Conservation (phyloP, 1,140 invertebrate species). For the Drosophila neocordata region DNA sequence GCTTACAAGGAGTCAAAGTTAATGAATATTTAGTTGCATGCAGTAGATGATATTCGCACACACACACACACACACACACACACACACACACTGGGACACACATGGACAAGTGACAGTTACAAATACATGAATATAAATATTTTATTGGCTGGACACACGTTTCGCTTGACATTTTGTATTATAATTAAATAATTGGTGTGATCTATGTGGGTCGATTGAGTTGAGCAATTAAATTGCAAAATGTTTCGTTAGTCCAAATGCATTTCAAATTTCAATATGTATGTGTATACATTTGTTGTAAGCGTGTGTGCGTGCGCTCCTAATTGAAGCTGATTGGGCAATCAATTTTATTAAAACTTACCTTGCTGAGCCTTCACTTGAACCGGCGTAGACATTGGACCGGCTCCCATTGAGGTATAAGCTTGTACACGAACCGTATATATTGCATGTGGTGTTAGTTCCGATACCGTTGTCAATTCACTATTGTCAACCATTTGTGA, state of each 20-base stretch:
- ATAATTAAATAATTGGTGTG: conserved; percentile 78
- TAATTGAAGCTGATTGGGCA: conserved; percentile 69
- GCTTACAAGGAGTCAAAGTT: conserved; percentile 40
- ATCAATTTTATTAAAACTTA: conserved; percentile 84
- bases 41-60: conserved; percentile 17
- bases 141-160: conserved; percentile 49
- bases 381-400: conserved; percentile 94
- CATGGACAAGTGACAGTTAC: conserved; percentile 4
- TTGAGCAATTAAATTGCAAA: conserved; percentile 62
- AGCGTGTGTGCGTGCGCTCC: conserved; percentile 35
- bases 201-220: conserved; percentile 63
- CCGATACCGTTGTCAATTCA: conserved; percentile 95
- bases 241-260: conserved; percentile 42
- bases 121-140: conserved; percentile 44
- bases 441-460: conserved; percentile 93
- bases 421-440: conserved; percentile 97
- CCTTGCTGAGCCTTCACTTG: conserved; percentile 98
- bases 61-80: neutral
- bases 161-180: conserved; percentile 52
- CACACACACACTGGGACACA: neutral
- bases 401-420: conserved; percentile 94
- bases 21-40: conserved; percentile 47
- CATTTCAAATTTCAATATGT: conserved; percentile 31
- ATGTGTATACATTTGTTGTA: no score
- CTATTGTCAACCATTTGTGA: conserved; percentile 96